Evolutionary conservation across 2,113 vertebrate species (phyloP), one percentile per base, ranked within the genome.

Genomic region (Cyprinodon variegatus): DNA sequence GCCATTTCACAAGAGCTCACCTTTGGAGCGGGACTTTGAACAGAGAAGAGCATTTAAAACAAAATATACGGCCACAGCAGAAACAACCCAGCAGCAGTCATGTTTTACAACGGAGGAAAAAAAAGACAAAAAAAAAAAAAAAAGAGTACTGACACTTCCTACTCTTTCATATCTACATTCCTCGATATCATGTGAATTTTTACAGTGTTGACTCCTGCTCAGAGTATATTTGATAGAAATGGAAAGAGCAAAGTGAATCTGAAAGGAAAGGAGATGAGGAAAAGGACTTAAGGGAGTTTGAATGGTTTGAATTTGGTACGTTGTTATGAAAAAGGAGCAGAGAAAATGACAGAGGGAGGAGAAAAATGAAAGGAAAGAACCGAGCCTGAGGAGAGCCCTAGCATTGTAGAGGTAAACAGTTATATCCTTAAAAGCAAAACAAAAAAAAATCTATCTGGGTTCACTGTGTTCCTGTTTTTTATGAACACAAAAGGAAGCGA

Each of bases 1-100:
- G 96, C 96, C 96, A 95, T 96, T 95, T 92, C 78, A 93, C 92
- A 85, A 84, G 93, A 95, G 74, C 89, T 91, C 90, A 85, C 89
- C 66, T 89, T 91, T 91, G 83, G 92, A 93, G 86, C 90, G 83
- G 92, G 94, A 94, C 89, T 92, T 90, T 93, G 85, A 89, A 91
- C 89, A 90, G 83, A 86, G 82, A 86, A 91, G 68, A 82, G 77
- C 82, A 71, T 78, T 79, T 69, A 38, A 72, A 86, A 79, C 66
- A 43, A 75, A 29, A 29, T 29, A 17, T n/a, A 70, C 37, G 45
- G 69, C 77, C 69, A 79, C 77, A 81, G 70, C 74, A 71, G 68
- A 72, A 14, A 89, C 89, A 86, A 89, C 85, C 81, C 85, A 88
- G 87, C 85, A 86, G 78, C 88, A 89, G 11, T 89, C 85, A 79